A percentile compares a stretch with the other conserved stretches of the same genome.
Evolutionary conservation across 2,888 invertebrate species (phyloP).

Genomic region (Xanthia icteritia): DNA sequence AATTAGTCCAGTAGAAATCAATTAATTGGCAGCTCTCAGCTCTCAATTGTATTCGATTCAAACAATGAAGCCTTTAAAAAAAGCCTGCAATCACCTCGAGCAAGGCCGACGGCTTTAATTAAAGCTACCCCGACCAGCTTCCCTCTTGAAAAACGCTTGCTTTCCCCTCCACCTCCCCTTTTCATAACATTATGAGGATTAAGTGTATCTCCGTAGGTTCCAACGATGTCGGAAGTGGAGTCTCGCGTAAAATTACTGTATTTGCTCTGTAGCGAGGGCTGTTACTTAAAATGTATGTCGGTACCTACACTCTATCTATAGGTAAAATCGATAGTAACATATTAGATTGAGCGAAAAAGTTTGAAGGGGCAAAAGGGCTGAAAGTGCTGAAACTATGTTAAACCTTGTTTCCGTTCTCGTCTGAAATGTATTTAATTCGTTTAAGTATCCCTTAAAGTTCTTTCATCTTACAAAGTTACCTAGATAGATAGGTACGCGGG

Average conservation of each 20-base stretch:
- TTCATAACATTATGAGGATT: conserved; percentile 52
- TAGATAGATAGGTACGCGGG: not conserved
- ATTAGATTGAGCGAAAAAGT: conserved; percentile 26
- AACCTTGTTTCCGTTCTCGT: conserved; percentile 4
- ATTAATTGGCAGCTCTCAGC: conserved; percentile 29
- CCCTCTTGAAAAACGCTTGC: conserved; percentile 39
- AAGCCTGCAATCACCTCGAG: conserved; percentile 21
- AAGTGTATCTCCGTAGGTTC: conserved; percentile 24
- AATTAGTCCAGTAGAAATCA: conserved; percentile 30
- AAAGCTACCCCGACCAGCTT: conserved; percentile 32
- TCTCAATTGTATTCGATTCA: conserved; percentile 27
- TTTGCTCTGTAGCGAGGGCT: conserved; percentile 33
- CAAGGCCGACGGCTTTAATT: conserved; percentile 48
- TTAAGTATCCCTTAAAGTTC: not conserved
- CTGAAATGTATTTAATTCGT: conserved; percentile 10
- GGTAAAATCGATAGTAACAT: not conserved
- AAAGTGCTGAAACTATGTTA: conserved; percentile 21
- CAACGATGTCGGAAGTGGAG: conserved; percentile 35
- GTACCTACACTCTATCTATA: not conserved
- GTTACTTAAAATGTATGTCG: conserved; percentile 5
- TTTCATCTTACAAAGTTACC: not conserved
- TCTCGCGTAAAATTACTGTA: conserved; percentile 52
- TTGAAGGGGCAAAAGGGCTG: not conserved
- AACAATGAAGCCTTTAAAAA: conserved; percentile 37
- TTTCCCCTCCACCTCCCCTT: conserved; percentile 34